Conservation (phyloP, 2,113 vertebrate species). For the Solenodon paradoxus region DNA sequence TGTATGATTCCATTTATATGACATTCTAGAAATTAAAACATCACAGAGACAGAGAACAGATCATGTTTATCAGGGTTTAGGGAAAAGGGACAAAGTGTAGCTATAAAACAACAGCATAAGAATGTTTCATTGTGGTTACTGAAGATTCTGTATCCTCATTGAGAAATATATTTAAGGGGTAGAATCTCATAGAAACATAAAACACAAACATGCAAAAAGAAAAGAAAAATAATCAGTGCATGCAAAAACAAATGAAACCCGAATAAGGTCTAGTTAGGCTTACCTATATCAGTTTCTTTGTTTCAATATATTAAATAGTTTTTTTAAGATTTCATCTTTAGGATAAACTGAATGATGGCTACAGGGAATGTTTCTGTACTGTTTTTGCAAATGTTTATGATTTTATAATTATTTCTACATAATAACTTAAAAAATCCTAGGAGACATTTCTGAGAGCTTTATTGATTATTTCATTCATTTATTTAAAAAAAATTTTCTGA, state of each 20-base stretch:
- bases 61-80: not conserved
- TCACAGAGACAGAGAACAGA: not conserved
- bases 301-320: not conserved
- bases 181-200: not conserved
- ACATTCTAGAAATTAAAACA: not conserved
- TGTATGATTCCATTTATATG: not conserved
- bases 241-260: not conserved
- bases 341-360: not conserved
- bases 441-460: not conserved
- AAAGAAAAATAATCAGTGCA: not conserved
- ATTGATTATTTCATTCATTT: not conserved
- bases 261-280: not conserved
- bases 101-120: rapidly evolving
- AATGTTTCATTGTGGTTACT: not conserved
- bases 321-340: not conserved
- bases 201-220: not conserved
- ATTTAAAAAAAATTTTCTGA: not conserved
- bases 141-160: not conserved
- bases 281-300: not conserved
- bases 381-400: not conserved
- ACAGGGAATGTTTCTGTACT: not conserved
- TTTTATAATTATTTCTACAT: not conserved
- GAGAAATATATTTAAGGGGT: not conserved
- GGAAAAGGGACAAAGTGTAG: not conserved
- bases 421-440: not conserved